Percentiles rank a stretch among this genome's conserved stretches.
Conservation (phyloP, 2,797 vertebrate species). For the Ptychobarbus kaznakovi region DNA sequence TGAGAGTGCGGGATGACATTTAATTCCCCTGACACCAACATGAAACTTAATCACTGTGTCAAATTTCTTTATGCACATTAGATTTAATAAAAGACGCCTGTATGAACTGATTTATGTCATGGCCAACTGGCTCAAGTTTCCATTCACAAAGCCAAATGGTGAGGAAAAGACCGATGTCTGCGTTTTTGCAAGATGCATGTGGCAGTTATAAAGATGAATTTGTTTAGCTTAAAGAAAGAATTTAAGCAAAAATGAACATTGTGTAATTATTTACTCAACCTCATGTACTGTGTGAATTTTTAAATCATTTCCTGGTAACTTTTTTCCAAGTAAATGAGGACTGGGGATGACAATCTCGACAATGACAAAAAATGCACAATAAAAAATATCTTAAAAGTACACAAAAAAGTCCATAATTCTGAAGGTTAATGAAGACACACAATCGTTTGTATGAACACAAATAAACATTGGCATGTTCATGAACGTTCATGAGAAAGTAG, state of each 20-base stretch:
- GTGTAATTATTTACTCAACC: constrained; percentile 3
- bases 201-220: constrained; percentile 17
- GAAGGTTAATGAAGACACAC: neutral
- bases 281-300: neutral
- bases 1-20: constrained; percentile 48
- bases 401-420: neutral
- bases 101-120: constrained; percentile 55
- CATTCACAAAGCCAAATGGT: constrained; percentile 47
- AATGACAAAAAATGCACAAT: constrained; percentile 5
- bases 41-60: constrained; percentile 54
- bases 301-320: neutral
- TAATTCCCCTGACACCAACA: constrained; percentile 50
- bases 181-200: constrained; percentile 36
- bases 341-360: neutral
- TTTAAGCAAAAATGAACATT: neutral
- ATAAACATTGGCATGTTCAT: neutral
- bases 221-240: constrained; percentile 19
- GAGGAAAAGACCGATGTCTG: constrained; percentile 20
- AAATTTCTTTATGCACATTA: constrained; percentile 47
- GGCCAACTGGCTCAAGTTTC: constrained; percentile 33
- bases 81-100: constrained; percentile 51
- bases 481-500: neutral
- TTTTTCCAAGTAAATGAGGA: neutral
- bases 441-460: neutral
- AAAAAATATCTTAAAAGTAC: neutral